Conservation (phyloP, 2,888 invertebrate species). For the Oscheius onirici region DNA sequence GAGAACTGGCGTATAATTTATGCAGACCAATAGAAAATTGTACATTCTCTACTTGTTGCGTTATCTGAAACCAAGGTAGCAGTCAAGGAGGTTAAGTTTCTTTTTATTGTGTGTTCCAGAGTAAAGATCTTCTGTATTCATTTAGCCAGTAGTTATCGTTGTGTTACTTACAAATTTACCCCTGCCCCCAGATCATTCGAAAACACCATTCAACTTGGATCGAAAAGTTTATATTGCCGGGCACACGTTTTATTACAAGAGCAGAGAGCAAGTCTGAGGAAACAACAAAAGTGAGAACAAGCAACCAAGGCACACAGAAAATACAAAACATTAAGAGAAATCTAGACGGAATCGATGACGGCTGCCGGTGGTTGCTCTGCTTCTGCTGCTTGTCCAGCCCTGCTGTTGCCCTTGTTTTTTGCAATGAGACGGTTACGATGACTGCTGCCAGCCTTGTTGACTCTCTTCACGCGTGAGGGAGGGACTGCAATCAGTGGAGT, state of each 20-base stretch:
- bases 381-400: slow-evolving; percentile 43
- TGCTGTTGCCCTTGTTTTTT: slow-evolving; percentile 58
- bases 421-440: slow-evolving; percentile 52
- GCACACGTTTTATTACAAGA: background rate
- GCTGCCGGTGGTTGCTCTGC: slow-evolving; percentile 10
- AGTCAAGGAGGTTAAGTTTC: too few species aligned
- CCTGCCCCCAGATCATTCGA: too few species aligned
- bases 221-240: too few species aligned
- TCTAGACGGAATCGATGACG: slow-evolving; percentile 1
- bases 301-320: background rate
- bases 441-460: slow-evolving; percentile 54
- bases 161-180: too few species aligned
- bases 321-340: background rate
- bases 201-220: too few species aligned
- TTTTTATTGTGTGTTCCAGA: too few species aligned
- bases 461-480: slow-evolving; percentile 57
- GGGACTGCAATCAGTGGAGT: slow-evolving; percentile 34
- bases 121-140: too few species aligned
- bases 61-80: too few species aligned
- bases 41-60: too few species aligned
- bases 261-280: slow-evolving; percentile 13
- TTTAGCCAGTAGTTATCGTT: too few species aligned
- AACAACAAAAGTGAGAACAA: background rate
- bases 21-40: too few species aligned
- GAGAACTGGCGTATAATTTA: too few species aligned